Evolutionary conservation across 2,888 invertebrate species (phyloP), one percentile per base, ranked within the genome.

Genomic region (Minunthozetes semirufus): DNA sequence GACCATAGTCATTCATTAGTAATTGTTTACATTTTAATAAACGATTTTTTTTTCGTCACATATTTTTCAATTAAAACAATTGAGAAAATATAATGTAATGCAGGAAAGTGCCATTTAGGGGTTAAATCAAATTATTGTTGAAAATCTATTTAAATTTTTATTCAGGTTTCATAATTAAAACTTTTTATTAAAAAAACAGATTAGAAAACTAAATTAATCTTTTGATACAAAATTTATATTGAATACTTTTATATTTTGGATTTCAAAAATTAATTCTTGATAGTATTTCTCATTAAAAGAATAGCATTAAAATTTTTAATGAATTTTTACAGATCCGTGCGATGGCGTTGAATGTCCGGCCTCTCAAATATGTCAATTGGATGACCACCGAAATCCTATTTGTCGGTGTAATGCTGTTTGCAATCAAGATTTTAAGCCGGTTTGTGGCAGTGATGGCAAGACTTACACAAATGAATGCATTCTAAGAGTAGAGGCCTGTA

Each of bases 361-460:
- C 78, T 89, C 90, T 42, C 90, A 92, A 81, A 86, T 92, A 76
- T 94, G 94, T 84, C 91, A 91, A 83, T 85, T 94, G 83, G 91
- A 91, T 83, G 88, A 87, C 79, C 87, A 88, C 73, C 87, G 93
- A 66, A 87, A 88, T 78, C 91, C 93, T 0, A 86, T 87, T 59
- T 94, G 93, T 82, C 87, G 88, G 76, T 94, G 94, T 82, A 89
- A 90, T 75, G 90, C 90, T 79, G 86, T 88, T 71, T 84, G 83
- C 78, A 78, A 80, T 4, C 78, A 78, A 6, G 81, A 81, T 72
- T 80, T 81, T 73, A 90, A 91, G 81, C 89, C 90, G 73, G 86
- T 92, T 79, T 85, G 85, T 78, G 85, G 84, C 56, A 83, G 81
- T 61, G 83, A 85, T 79, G 83, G 84, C 4, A 88, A 88, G 82